Percentiles rank a stretch among this genome's conserved stretches.
These are phyloP conservation scores for Neosalanx taihuensis DNA, from an alignment of 2,797 vertebrate species.

Conservation along the genomic window DNA sequence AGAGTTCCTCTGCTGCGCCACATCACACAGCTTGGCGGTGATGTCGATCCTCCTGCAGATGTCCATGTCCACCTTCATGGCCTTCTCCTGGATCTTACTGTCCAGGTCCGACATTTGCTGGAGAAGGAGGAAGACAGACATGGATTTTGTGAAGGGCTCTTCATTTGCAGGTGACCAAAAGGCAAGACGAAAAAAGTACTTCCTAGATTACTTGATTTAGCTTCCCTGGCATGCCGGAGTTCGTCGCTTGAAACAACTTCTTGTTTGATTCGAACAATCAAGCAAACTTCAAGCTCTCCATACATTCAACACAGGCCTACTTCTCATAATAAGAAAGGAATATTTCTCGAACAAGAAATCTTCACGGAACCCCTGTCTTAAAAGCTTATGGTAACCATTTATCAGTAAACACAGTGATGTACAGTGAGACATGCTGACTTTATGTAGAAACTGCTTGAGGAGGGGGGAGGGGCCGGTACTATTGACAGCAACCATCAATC, in stretches of 20 bases:
- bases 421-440: conserved; percentile 4
- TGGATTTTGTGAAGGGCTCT: not conserved
- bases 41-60: conserved; percentile 99
- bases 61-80: conserved; percentile 99
- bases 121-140: conserved; percentile 44
- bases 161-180: not conserved
- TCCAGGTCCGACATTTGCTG: conserved; percentile 99
- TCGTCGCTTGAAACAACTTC: not conserved
- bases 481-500: not conserved
- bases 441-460: not conserved
- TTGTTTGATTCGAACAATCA: too few species aligned
- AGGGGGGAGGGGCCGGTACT: not conserved
- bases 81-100: conserved; percentile 98
- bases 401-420: not conserved
- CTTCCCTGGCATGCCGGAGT: not conserved
- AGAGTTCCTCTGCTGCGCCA: conserved; percentile 97
- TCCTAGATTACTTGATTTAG: not conserved
- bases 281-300: not conserved
- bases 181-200: not conserved
- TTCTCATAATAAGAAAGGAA: not conserved
- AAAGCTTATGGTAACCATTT: not conserved
- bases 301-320: not conserved
- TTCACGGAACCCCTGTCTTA: not conserved
- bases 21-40: conserved; percentile 98
- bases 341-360: not conserved